A percentile compares a stretch with the other conserved stretches of the same genome.
Evolutionary conservation across 30 jellyfish, hydroid and myxozoan species (phyloP).

Genomic region (Chrysaora quinquecirrha): DNA sequence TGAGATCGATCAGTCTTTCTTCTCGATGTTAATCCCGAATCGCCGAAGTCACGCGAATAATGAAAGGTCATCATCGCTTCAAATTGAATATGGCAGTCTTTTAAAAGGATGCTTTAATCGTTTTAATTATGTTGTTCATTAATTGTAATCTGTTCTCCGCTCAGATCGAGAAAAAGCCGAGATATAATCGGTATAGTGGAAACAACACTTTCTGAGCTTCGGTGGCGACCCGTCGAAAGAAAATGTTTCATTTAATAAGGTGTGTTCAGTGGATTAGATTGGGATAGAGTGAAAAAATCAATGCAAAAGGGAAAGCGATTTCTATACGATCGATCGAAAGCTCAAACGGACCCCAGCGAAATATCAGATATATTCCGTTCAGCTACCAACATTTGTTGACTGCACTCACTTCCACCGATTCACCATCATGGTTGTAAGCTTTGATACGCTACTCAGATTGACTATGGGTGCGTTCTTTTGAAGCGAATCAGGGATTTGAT

Average conservation of each 20-base stretch:
- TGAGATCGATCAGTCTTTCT: conserved; percentile 55
- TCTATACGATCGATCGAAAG: too few species aligned
- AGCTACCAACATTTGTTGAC: too few species aligned
- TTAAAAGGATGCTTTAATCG: conserved; percentile 35
- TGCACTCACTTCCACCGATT: too few species aligned
- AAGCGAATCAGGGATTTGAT: too few species aligned
- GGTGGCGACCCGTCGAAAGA: conserved; percentile 17
- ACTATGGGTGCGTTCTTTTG: too few species aligned
- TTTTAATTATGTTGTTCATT: conserved; percentile 32
- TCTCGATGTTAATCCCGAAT: conserved; percentile 40
- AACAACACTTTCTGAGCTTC: background rate
- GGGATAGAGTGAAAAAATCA: too few species aligned
- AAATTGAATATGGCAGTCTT: conserved; percentile 61
- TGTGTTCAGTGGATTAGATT: too few species aligned
- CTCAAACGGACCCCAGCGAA: too few species aligned
- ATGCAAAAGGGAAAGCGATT: too few species aligned
- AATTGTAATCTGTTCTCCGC: conserved; percentile 58
- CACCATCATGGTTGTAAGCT: too few species aligned
- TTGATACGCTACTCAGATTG: too few species aligned
- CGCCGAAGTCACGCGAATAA: conserved; percentile 52
- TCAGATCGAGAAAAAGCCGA: conserved; percentile 29
- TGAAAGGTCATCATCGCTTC: conserved; percentile 48
- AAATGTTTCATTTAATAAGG: background rate
- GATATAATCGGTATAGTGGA: conserved; percentile 8
- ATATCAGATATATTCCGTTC: too few species aligned